Base-by-base conservation (phyloP, 23 tunicate genomes). In the Trididemnum nubilum region DNA sequence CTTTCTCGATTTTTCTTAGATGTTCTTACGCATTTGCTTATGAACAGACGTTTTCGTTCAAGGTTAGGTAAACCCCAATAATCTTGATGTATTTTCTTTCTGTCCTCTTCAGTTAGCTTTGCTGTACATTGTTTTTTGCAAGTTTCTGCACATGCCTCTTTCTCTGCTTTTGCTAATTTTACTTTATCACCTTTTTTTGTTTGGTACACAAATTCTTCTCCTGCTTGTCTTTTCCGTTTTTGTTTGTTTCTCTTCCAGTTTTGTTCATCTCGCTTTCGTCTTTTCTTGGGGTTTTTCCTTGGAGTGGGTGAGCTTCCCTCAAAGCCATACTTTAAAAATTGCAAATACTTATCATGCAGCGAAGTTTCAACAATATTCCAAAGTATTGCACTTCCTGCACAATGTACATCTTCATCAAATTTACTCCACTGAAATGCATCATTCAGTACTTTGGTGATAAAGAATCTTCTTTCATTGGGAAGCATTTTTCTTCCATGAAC, bases 121-220 rank as follows among this genome's bases (percentile, higher is more conserved):
- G 26, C 67, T 61, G 26, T 22, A 24, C 67, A 61, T 61, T 61
- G 67, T 24, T 61, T 61, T 61, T 21, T 21, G 29, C 67, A 61
- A 61, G 29, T 21, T 61, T 61, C 29, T 61, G 67, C 67, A 61
- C 29, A 24, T 61, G 26, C 29, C 28, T 24, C 29, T 22, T 21
- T 61, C 29, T 12, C 67, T 24, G 26, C 29, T 61, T 61, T 24
- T n/a, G 67, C 28, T 24, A 61, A 21, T 61, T 21, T 24, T 21
- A 22, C 28, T 21, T 12, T 24, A 21, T 61, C 67, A 61, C 67
- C 67, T 21, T 22, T 61, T 61, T 61, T 12, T 61, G 67, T 21
- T 61, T 12, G 26, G 67, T 61, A 61, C n/a, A 21, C 67, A 61
- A 61, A 61, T 61, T 61, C 67, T 61, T 61, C 67, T 21, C 29